Conservation (phyloP, 2,888 invertebrate species). For the Alloscopus bannaensis region DNA sequence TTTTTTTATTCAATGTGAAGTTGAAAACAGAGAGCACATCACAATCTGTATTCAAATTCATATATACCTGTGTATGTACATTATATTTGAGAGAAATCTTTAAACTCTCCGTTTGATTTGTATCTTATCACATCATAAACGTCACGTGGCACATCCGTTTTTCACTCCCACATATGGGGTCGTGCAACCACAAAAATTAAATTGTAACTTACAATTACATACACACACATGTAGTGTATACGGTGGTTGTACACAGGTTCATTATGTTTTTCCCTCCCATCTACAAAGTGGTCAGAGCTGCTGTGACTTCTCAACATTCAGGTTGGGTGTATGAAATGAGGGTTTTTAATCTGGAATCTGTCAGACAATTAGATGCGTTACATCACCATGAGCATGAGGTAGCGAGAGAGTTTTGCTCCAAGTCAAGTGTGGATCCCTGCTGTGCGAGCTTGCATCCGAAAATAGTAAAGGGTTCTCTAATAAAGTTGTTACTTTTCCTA, state of each 20-base stretch:
- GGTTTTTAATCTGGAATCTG: too few relatives aligned
- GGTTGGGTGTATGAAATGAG: too few relatives aligned
- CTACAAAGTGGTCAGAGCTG: constrained; percentile 39
- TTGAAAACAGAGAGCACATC: too few relatives aligned
- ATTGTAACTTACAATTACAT: background rate
- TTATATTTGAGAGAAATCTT: too few relatives aligned
- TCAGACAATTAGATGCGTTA: constrained; percentile 54
- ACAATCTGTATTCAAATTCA: too few relatives aligned
- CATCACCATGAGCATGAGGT: constrained; percentile 18
- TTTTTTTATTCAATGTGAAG: too few relatives aligned
- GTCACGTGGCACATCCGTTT: constrained; percentile 73
- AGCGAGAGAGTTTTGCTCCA: background rate
- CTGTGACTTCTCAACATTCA: background rate
- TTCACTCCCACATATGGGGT: constrained; percentile 65
- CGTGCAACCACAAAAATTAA: constrained; percentile 9
- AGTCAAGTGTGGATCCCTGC: constrained; percentile 3
- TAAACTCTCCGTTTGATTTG: too few relatives aligned
- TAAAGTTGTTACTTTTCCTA: too few relatives aligned
- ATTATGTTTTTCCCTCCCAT: constrained; percentile 52
- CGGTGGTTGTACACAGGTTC: too few relatives aligned
- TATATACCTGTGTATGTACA: too few relatives aligned
- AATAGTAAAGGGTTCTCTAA: background rate
- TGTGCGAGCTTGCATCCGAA: background rate
- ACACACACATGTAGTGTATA: background rate
- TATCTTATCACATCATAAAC: constrained; percentile 71